Base-by-base conservation (phyloP, 2,797 vertebrate genomes). In the Cossypha caffra region DNA sequence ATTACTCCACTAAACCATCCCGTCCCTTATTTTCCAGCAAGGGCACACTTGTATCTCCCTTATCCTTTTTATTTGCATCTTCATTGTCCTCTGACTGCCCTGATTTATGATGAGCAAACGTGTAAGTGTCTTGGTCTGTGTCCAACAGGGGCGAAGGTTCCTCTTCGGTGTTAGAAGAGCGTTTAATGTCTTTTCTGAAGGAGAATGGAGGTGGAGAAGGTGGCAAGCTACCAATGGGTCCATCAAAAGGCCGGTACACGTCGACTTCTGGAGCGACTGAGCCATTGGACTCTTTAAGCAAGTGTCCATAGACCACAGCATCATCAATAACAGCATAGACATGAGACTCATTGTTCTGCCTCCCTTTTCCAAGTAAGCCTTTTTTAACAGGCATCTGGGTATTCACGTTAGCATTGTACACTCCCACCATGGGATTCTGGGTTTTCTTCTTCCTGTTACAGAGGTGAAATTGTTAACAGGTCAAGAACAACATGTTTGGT, bases 271-370 rank as follows among this genome's bases (percentile, higher is more conserved):
- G 97, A 28, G 96, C 58, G 0, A 95, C 79, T 51, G 93, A 96
- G 90, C 98, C 98, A n/a, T 73, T 94, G 33, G 97, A 85, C 38
- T 98, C 96, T 16, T 96, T 95, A 73, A 99, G 96, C 78, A 99
- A 97, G 85, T 99, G 98, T 18, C 98, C 97, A 9, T 99, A 99
- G 16, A 98, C 97, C 98, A 98, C 97, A 12, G 96, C 96, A 9
- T 99, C 99, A 1, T 99, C 99, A 19, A 99, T 99, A 90, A 98
- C 98, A 4, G 98, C 98, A 21, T 99, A 99, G 68, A 99, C 97
- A 10, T 99, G 99, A 19, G 99, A 99, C 2, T 99, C 99, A 0
- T 98, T 99, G 21, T 98, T 97, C 6, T 98, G 97, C 11, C 98
- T 98, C 6, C 50, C 83, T 95, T 99, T 99, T 45, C 91, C 73